These are phyloP conservation scores for Hemiprocne comata DNA, from an alignment of 2,113 vertebrate genomes.

Conservation along the genomic window DNA sequence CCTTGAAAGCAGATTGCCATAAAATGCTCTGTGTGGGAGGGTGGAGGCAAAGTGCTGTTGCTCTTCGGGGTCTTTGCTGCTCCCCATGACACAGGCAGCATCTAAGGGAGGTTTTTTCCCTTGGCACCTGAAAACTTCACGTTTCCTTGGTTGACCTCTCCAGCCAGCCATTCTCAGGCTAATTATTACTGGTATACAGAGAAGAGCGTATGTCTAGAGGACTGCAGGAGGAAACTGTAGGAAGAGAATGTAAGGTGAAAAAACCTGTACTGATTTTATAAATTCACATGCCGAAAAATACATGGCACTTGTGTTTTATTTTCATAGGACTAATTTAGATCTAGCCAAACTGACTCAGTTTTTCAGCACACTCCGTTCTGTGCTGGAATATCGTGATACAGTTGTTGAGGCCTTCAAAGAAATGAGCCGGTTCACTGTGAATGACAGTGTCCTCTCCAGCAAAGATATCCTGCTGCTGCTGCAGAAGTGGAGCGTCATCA, in stretches of 20 bases:
- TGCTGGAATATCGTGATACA: slow-evolving; percentile 79
- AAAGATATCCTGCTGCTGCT: slow-evolving; percentile 81
- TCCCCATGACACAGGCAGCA: neutral
- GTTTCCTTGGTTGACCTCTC: neutral
- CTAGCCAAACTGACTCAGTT: slow-evolving; percentile 71
- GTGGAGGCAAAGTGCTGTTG: neutral
- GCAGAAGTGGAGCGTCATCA: slow-evolving; percentile 82
- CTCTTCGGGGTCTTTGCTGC: neutral
- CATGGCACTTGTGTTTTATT: neutral
- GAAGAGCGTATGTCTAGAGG: neutral
- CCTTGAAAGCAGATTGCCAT: neutral
- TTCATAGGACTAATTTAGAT: slow-evolving; percentile 76
- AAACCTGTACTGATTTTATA: neutral
- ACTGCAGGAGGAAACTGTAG: neutral
- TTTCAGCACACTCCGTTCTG: slow-evolving; percentile 77
- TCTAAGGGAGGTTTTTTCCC: neutral
- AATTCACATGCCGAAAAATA: neutral
- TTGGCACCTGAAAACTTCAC: neutral
- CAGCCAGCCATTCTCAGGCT: neutral
- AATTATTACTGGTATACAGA: neutral
- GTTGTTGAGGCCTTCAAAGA: slow-evolving; percentile 68
- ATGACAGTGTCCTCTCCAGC: slow-evolving; percentile 74
- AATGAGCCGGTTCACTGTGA: slow-evolving; percentile 72
- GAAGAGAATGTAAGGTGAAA: neutral
- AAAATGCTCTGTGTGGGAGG: neutral